Conservation (phyloP, 2,888 invertebrate genomes). For the Euzetes globulus region DNA sequence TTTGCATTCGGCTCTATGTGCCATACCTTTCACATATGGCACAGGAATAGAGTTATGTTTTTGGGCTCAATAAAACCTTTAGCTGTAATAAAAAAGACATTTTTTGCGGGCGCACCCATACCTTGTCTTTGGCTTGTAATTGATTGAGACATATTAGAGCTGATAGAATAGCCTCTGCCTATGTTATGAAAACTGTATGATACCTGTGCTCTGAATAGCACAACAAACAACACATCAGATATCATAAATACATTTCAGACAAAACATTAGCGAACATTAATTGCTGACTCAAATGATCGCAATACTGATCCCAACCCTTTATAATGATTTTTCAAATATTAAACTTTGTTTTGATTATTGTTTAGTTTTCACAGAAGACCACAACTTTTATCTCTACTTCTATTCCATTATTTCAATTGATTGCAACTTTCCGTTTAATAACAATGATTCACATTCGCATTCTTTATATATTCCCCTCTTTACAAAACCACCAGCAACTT, state of each 20-base stretch:
- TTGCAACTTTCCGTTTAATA: too few species aligned
- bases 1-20: background rate
- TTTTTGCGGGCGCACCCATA: constrained; percentile 10
- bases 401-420: too few species aligned
- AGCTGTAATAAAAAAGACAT: background rate
- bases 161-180: background rate
- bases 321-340: background rate
- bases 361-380: too few species aligned
- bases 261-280: constrained; percentile 1
- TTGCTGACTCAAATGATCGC: background rate
- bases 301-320: background rate
- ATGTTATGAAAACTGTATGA: background rate
- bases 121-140: constrained; percentile 5
- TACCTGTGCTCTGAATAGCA: background rate
- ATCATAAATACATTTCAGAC: background rate
- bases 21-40: background rate
- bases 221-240: background rate
- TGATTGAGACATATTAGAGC: constrained; percentile 24
- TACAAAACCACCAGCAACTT: too few species aligned
- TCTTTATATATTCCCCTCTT: too few species aligned
- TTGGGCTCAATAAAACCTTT: background rate
- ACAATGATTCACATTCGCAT: too few species aligned
- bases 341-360: background rate
- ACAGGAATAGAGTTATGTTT: background rate
- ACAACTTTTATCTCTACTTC: too few species aligned